Evolutionary conservation across 2,113 vertebrate genomes (phyloP).

Genomic region (Morphnarchus princeps): DNA sequence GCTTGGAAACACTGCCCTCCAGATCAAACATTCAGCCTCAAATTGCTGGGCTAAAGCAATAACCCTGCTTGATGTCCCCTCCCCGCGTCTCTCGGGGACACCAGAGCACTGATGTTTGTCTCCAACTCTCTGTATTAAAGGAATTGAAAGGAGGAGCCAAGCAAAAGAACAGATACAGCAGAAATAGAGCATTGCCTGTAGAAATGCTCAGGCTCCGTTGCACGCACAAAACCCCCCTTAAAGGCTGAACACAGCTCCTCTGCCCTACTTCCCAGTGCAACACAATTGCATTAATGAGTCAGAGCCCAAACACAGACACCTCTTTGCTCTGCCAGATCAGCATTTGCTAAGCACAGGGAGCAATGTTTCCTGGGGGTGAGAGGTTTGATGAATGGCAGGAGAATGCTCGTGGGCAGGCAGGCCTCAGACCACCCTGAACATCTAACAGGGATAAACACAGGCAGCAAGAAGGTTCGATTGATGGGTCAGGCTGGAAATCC

Average conservation of each 20-base stretch:
- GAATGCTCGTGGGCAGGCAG: rapidly evolving
- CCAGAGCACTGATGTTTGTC: background rate
- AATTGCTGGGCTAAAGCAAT: background rate
- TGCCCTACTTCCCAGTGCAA: background rate
- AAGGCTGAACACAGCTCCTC: background rate
- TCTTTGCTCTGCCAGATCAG: background rate
- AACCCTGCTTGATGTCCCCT: background rate
- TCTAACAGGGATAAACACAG: background rate
- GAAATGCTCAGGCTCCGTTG: background rate
- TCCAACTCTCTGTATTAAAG: background rate
- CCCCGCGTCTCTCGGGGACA: rapidly evolving
- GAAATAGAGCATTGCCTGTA: background rate
- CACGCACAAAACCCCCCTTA: background rate
- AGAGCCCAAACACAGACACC: rapidly evolving
- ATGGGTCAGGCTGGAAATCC: background rate
- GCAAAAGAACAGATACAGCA: background rate
- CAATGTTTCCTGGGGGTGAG: background rate
- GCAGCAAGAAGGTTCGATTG: background rate
- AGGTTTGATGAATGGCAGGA: rapidly evolving
- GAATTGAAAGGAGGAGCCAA: background rate
- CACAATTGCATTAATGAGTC: rapidly evolving
- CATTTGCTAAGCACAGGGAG: background rate
- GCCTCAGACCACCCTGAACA: background rate
- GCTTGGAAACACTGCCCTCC: background rate
- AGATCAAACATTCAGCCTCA: background rate